Percentiles rank a stretch among this genome's conserved stretches.
Conservation (phyloP, 2,888 invertebrate genomes). For the Melanophora roralis region DNA sequence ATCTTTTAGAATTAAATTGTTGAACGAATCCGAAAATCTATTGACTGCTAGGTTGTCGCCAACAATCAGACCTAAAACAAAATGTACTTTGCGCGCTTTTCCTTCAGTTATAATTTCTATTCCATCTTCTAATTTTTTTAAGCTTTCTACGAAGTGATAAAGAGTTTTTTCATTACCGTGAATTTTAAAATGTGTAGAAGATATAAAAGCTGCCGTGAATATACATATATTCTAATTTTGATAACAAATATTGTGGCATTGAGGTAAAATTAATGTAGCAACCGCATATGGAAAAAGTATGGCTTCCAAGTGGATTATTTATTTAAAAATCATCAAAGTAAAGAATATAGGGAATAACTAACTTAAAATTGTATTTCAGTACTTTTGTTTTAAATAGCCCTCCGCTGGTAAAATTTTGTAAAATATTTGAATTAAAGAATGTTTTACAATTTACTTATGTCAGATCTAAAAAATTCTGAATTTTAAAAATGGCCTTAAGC, state of each 20-base stretch:
- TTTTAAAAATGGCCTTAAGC: too few species aligned
- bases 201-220: conserved; percentile 53
- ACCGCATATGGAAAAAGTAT: too few species aligned
- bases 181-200: conserved; percentile 52
- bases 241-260: conserved; percentile 32
- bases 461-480: too few species aligned
- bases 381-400: too few species aligned
- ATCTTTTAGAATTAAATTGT: conserved; percentile 62
- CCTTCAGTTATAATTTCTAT: conserved; percentile 38
- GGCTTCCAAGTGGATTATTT: too few species aligned
- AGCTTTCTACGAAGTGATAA: conserved; percentile 54
- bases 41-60: conserved; percentile 65
- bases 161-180: conserved; percentile 57
- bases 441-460: too few species aligned
- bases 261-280: too few species aligned
- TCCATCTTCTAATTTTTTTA: conserved; percentile 59
- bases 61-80: conserved; percentile 61
- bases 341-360: too few species aligned
- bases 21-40: conserved; percentile 54
- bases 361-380: too few species aligned
- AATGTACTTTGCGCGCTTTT: conserved; percentile 56
- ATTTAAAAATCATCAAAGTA: too few species aligned
- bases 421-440: too few species aligned
- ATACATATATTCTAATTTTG: conserved; percentile 33
- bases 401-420: too few species aligned